Percentiles rank a stretch among this genome's conserved stretches.
Conservation (phyloP, 2,797 vertebrate species). For the Anas bernieri region DNA sequence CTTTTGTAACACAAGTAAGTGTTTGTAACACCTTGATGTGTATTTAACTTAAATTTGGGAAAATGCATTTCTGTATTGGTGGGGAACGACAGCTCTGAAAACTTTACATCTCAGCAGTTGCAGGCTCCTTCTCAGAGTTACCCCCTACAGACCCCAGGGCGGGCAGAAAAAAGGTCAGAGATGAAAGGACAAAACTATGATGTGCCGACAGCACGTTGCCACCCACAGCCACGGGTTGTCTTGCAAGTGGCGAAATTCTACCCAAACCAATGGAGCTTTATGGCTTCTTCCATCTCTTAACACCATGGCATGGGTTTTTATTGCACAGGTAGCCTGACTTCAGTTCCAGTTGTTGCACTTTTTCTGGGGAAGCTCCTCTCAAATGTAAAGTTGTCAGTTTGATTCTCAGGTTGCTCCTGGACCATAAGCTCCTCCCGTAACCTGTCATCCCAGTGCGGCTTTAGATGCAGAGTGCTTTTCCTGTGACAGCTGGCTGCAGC, state of each 20-base stretch:
- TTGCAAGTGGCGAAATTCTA: not conserved
- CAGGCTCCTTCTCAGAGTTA: rapidly evolving
- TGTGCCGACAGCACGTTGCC: rapidly evolving
- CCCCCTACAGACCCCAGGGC: not conserved
- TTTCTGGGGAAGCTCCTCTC: not conserved
- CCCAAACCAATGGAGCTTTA: not conserved
- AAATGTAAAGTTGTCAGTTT: not conserved
- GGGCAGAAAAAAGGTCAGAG: not conserved
- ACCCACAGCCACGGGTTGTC: not conserved
- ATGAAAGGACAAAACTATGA: not conserved
- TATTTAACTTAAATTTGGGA: not conserved
- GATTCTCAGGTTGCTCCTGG: not conserved
- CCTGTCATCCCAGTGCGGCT: not conserved
- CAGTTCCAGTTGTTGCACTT: not conserved
- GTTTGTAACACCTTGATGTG: not conserved
- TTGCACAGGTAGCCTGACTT: not conserved
- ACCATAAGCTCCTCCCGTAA: not conserved
- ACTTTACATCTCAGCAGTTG: not conserved
- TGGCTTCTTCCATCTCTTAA: not conserved
- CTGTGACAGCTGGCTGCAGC: not conserved
- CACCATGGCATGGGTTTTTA: not conserved
- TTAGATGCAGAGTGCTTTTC: not conserved
- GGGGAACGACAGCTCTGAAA: not conserved
- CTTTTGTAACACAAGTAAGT: not conserved
- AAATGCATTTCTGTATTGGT: not conserved